phyloP scores from a whole-genome alignment of 2,113 vertebrate species.

The Odobenus rosmarus region DNA sequence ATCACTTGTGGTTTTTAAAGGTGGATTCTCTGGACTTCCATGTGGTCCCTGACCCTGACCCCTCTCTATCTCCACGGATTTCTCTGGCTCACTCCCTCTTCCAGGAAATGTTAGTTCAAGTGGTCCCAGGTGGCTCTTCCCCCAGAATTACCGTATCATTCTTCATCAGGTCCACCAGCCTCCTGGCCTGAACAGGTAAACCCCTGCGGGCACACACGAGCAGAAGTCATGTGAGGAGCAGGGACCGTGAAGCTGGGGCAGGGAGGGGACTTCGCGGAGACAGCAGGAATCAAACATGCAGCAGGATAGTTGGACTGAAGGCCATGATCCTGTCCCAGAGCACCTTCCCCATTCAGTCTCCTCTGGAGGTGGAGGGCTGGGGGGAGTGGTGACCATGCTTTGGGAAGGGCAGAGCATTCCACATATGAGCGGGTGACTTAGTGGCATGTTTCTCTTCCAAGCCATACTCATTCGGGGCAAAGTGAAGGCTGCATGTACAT shows the following conservation, averaged over 20 bases:
- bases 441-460: background rate
- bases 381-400: accelerated
- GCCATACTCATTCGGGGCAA: background rate
- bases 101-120: background rate
- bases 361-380: background rate
- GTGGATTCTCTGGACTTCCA: background rate
- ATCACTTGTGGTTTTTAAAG: background rate
- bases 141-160: slow-evolving; percentile 80
- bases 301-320: background rate
- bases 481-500: background rate
- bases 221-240: background rate
- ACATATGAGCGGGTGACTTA: accelerated
- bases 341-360: background rate
- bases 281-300: accelerated
- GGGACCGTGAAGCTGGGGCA: background rate
- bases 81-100: background rate
- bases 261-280: background rate
- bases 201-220: slow-evolving; percentile 72
- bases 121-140: background rate
- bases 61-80: background rate
- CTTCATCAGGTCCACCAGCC: slow-evolving; percentile 83
- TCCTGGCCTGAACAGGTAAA: slow-evolving; percentile 78
- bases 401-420: background rate
- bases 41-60: background rate
- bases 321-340: background rate